Conservation (phyloP, 2,888 invertebrate species). For the Podotricha telesiphe region DNA sequence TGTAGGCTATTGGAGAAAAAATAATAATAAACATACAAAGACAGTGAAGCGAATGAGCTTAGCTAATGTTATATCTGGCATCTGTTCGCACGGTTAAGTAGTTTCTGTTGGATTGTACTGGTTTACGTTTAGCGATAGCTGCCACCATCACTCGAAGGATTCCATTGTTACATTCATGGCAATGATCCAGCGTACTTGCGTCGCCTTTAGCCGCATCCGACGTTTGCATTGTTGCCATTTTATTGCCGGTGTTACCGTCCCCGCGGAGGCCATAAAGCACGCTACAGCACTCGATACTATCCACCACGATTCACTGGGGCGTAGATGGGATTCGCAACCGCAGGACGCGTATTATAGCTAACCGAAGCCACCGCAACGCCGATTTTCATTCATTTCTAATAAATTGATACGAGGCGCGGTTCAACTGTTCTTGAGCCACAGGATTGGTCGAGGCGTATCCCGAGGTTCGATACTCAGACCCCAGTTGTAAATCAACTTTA, state of each 20-base stretch:
- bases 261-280: conserved; percentile 77
- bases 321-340: conserved; percentile 77
- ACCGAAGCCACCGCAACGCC: conserved; percentile 77
- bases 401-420: conserved; percentile 79
- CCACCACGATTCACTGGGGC: conserved; percentile 63
- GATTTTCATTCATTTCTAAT: conserved; percentile 82
- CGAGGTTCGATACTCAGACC: conserved; percentile 74
- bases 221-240: conserved; percentile 82
- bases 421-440: conserved; percentile 56
- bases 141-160: conserved; percentile 77
- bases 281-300: conserved; percentile 77
- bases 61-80: conserved; percentile 17
- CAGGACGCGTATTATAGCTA: conserved; percentile 72
- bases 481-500: conserved; percentile 83
- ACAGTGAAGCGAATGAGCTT: background rate
- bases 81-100: conserved; percentile 47
- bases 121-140: conserved; percentile 74
- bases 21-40: background rate
- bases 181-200: conserved; percentile 76
- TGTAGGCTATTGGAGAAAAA: background rate
- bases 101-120: conserved; percentile 61
- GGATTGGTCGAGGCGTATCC: conserved; percentile 77
- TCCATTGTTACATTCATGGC: conserved; percentile 81
- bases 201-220: conserved; percentile 78
- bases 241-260: conserved; percentile 81